Evolutionary conservation across 2,888 invertebrate species (phyloP), one percentile per base, ranked within the genome.

Genomic region (Leucozona laternaria): DNA sequence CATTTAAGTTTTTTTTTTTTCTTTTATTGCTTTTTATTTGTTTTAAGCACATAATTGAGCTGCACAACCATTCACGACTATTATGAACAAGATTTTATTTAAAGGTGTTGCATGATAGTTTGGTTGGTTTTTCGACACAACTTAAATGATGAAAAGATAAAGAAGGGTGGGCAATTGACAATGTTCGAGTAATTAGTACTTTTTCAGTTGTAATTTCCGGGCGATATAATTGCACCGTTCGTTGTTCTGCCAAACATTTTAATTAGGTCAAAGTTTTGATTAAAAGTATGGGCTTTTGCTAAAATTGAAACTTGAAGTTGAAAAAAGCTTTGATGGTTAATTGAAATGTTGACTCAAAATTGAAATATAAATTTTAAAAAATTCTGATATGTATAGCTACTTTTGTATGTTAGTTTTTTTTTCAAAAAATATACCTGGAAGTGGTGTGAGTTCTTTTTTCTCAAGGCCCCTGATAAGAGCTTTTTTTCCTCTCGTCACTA

Each of bases 101-200:
- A 62, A 64, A 31, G 45, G 64, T 48, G 64, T 64, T 48, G 45
- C 31, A 17, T 45, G 17, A 64, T 64, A 48, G 66, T 48, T 68
- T 22, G 43, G 45, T 31, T 31, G 15, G 4, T 50, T 15, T 31
- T 66, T 37, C 2, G 20, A 50, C 13, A 15, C 22, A 37, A 15
- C 0, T 58, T 34, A 31, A 17, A 17, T 8, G 13, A 43, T 43
- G n/a, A 40, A 40, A 40, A 34, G n/a, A 31, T 31, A 7, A 8
- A 10, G 20, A 15, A 11, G 25, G 43, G n/a, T 62, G 25, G 40
- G 50, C 1, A 62, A 62, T 62, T 62, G 43, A 62, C 43, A 62
- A 15, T 62, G n/a, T n/a, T 25, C 7, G 11, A 25, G 43, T 62
- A 62, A 43, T 62, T 62, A 43, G 25, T 62, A 1, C 1, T 25